Conservation (phyloP, 2,113 vertebrate species). For the Mionectes macconnelli region DNA sequence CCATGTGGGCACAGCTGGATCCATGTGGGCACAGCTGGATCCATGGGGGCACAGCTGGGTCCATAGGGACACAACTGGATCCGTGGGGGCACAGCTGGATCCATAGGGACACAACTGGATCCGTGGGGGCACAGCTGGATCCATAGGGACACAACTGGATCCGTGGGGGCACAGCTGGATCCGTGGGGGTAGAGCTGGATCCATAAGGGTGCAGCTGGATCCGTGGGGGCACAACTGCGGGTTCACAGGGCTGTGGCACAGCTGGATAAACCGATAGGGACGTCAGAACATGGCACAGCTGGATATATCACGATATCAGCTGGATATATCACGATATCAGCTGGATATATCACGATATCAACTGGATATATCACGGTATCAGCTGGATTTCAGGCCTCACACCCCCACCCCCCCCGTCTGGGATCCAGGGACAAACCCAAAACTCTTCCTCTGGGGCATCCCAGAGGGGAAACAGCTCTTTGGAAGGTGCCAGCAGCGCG, state of each 20-base stretch:
- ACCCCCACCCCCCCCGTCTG: accelerated
- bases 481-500: background rate
- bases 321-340: background rate
- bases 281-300: too few relatives aligned
- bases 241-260: too few relatives aligned
- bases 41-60: background rate
- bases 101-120: background rate
- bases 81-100: background rate
- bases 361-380: background rate
- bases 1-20: background rate
- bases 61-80: background rate
- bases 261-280: too few relatives aligned
- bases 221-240: too few relatives aligned
- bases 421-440: background rate
- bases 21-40: too few relatives aligned
- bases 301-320: too few relatives aligned
- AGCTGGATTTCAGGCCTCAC: background rate
- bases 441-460: too few relatives aligned
- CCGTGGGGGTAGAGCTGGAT: background rate
- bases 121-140: background rate
- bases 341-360: background rate
- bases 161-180: background rate
- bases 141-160: too few relatives aligned
- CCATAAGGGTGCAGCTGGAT: too few relatives aligned
- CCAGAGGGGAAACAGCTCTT: too few relatives aligned